Evolutionary conservation across 1,140 invertebrate genomes (phyloP), one percentile per base, ranked within the genome.

Genomic region (Stratiolaelaps scimitus): DNA sequence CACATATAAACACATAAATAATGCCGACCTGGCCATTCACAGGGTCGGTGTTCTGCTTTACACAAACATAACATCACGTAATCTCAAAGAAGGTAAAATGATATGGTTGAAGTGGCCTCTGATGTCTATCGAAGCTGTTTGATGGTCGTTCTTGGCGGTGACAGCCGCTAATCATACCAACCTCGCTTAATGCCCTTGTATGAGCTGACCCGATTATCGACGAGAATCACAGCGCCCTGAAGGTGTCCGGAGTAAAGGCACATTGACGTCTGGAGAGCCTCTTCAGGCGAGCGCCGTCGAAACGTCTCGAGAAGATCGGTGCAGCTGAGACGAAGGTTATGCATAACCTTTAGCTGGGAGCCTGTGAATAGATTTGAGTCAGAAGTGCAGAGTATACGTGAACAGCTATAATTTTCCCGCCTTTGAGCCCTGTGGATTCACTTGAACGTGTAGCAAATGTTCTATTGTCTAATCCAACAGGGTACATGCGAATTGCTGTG

Each of bases 281-380:
- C 74, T 65, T 72, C 73, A 64, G 73, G 72, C 13, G 74, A 71
- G 70, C 75, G 73, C 68, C 78, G 78, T 19, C 82, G 80, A 75
- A 91, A 93, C 68, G 96, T 81, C 72, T 94, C 88, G 69, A 94
- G 80, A 30, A 88, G 81, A 77, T 92, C 84, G 13, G 85, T 85
- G 68, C 88, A 86, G 7, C 96, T 78, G 65, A 98, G 84, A 64
- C 93, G 80, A 69, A 97, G 85, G 77, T 98, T 98, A 76, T 98
- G 92, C 80, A 92, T 97, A 73, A 95, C 91, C 78, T 98, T 98
- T 77, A 98, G 82, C 78, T 98, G 94, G 1, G 92, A 91, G 65
- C 79, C 78, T 29, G 28, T n/a, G 23, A 47, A 28, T 26, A 64
- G 7, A 64, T 65, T 64, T 20, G 17, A 60, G 26, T 17, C 5